phyloP scores from a whole-genome alignment of 2,888 invertebrate species.

The Watsonalla binaria region DNA sequence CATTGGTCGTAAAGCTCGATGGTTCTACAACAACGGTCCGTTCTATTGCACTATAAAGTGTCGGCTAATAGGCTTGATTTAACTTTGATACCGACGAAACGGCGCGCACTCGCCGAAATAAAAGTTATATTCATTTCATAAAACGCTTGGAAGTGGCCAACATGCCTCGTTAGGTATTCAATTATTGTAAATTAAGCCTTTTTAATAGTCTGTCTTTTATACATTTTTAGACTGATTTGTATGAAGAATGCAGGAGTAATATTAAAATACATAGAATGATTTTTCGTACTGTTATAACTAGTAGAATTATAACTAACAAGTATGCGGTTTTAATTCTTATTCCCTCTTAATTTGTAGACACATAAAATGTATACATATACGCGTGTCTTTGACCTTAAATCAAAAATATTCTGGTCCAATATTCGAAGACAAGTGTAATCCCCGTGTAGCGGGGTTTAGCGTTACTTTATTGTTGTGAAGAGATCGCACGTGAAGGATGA shows the following conservation, averaged over 20 bases:
- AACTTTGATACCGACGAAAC: conserved; percentile 37
- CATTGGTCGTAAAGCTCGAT: conserved; percentile 71
- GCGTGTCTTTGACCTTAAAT: conserved; percentile 7
- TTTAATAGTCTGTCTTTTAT: no score
- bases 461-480: conserved; percentile 62
- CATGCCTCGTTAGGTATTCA: no score
- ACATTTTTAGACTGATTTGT: no score
- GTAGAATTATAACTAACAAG: no score
- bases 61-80: conserved; percentile 66
- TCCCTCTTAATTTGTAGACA: no score
- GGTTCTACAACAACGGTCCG: conserved; percentile 59
- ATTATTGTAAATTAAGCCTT: no score
- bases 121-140: conserved; percentile 8
- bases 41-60: conserved; percentile 66
- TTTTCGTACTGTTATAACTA: no score
- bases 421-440: conserved; percentile 36
- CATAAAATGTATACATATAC: not conserved
- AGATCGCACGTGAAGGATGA: conserved; percentile 71
- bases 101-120: conserved; percentile 20
- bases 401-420: conserved; percentile 5
- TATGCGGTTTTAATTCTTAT: no score
- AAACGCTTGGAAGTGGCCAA: not conserved
- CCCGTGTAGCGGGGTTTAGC: conserved; percentile 36
- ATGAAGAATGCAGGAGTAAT: no score
- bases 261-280: no score